Evolutionary conservation across 2,888 invertebrate genomes (phyloP).

Genomic region (Dolomedes plantarius): DNA sequence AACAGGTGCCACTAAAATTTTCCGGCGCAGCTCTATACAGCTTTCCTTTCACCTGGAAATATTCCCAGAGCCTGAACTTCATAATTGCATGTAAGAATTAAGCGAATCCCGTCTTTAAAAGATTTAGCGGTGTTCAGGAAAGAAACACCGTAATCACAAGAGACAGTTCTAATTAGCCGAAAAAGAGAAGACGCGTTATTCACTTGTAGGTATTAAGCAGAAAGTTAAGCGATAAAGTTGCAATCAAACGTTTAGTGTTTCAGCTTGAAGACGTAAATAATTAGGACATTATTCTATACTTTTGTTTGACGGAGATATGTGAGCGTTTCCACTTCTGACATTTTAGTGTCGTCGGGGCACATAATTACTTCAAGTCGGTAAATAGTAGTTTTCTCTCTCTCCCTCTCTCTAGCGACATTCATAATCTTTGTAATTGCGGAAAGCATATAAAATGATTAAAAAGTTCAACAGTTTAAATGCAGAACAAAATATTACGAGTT

Average conservation of each 20-base stretch:
- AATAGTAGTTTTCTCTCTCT: background rate
- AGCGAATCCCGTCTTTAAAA: background rate
- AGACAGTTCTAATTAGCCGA: slow-evolving; percentile 6
- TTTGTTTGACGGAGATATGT: background rate
- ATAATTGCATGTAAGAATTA: slow-evolving; percentile 9
- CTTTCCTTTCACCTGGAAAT: background rate
- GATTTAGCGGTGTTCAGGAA: background rate
- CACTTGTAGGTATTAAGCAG: background rate
- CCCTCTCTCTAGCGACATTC: no score
- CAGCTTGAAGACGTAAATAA: background rate
- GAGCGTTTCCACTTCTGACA: background rate
- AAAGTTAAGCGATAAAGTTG: background rate
- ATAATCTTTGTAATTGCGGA: background rate
- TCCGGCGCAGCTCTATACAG: background rate
- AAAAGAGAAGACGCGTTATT: background rate
- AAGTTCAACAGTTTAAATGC: background rate
- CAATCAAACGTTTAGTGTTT: slow-evolving; percentile 8
- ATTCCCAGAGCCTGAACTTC: slow-evolving; percentile 5
- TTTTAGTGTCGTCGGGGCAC: background rate
- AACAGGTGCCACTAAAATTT: slow-evolving; percentile 11
- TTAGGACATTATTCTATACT: background rate
- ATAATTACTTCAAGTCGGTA: background rate
- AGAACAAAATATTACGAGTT: background rate
- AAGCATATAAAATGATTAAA: background rate
- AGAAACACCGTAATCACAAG: background rate